Evolutionary conservation across 1,140 invertebrate genomes (phyloP).

Genomic region (Lucilia cuprina): DNA sequence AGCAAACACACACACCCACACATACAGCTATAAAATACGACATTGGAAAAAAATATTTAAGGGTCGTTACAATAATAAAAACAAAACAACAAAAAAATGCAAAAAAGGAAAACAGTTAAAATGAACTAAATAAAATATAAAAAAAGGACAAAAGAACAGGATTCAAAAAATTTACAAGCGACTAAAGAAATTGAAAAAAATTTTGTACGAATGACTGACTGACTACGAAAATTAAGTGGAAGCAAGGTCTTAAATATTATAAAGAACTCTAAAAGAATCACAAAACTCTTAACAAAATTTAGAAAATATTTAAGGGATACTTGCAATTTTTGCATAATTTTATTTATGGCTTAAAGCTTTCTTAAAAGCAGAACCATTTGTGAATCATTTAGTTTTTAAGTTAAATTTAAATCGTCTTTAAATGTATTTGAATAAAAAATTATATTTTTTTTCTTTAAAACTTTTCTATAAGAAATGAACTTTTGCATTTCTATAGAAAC

Average conservation of each 20-base stretch:
- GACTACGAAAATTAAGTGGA: neutral
- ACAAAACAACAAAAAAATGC: neutral
- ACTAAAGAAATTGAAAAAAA: neutral
- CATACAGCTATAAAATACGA: neutral
- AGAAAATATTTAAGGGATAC: too few relatives aligned
- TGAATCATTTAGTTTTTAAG: too few relatives aligned
- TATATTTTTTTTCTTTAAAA: too few relatives aligned
- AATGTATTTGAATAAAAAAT: too few relatives aligned
- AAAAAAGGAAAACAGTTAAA: neutral
- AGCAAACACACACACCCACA: neutral
- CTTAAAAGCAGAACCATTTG: too few relatives aligned
- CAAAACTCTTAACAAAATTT: too few relatives aligned
- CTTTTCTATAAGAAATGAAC: too few relatives aligned
- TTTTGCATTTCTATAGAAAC: too few relatives aligned
- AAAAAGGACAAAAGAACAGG: neutral
- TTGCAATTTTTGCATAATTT: too few relatives aligned
- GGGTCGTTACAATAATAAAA: conserved; percentile 1
- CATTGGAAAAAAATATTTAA: neutral
- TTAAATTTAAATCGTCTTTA: too few relatives aligned
- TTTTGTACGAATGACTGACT: neutral
- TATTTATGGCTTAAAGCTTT: too few relatives aligned
- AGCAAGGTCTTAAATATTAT: neutral
- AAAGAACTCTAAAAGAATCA: too few relatives aligned
- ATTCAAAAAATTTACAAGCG: neutral
- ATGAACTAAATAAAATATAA: neutral